Evolutionary conservation across 2,113 vertebrate genomes (phyloP), one percentile per base, ranked within the genome.

Genomic region (Thymallus thymallus): DNA sequence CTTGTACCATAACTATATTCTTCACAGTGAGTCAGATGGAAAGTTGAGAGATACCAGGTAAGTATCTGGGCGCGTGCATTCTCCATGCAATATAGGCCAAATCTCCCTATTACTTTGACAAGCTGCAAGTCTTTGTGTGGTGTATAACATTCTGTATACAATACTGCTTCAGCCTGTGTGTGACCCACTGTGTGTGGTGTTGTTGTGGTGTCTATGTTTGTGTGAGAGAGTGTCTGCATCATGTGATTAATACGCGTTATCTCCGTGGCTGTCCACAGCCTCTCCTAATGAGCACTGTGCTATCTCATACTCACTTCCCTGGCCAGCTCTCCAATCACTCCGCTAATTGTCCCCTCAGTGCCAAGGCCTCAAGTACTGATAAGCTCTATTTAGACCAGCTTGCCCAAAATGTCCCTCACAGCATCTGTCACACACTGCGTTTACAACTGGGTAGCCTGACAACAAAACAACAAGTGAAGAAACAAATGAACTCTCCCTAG

Each of bases 261-360:
- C 84, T 76, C 23, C 46, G 14, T 69, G 75, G 80, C 88, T 87
- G 82, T 86, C 86, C 73, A 45, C 83, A 75, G 73, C 69, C 61
- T 67, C 82, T 91, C 78, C 14, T 82, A 82, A 78, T 73, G 80
- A 80, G 74, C 60, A 1, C 86, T 89, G 86, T 64, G 70, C 70
- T 86, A 77, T 88, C 86, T 91, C 88, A 81, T 68, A 74, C 84
- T 84, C 88, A 90, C 86, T 78, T 82, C 77, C 73, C 46, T 64
- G 62, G 81, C 77, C 77, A 41, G 66, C 80, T 76, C 62, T 78
- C 73, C 67, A 46, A 75, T 75, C 82, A 5, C 51, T 2, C 22
- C 71, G 23, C 72, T 68, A 64, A 71, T 69, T 74, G 85, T 85
- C 80, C 80, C 79, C 69, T 62, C 75, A 66, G 84, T 48, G 69